phyloP scores from a whole-genome alignment of 2,888 invertebrate species.

The Hydropsyche betteni region DNA sequence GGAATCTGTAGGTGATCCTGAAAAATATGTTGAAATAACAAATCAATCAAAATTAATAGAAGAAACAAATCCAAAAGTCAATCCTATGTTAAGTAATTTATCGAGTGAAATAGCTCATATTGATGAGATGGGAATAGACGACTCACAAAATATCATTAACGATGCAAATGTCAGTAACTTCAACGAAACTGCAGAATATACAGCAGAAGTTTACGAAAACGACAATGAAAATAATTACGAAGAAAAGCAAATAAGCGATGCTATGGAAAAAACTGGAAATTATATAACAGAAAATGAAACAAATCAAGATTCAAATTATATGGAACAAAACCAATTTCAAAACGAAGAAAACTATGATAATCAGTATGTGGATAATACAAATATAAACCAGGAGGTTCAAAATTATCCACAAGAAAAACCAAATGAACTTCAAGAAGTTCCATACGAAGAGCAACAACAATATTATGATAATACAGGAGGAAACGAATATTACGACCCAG shows the following conservation, averaged over 20 bases:
- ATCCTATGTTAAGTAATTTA: not conserved
- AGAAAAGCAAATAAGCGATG: constrained; percentile 36
- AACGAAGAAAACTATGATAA: constrained; percentile 7
- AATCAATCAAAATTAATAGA: too few relatives aligned
- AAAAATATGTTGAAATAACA: too few relatives aligned
- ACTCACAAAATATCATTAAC: not conserved
- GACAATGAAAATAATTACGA: constrained; percentile 24
- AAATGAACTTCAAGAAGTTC: constrained; percentile 33
- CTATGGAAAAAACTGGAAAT: not conserved
- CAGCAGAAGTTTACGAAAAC: constrained; percentile 10
- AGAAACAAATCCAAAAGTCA: too few relatives aligned
- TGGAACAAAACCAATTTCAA: constrained; percentile 27
- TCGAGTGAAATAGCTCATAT: constrained; percentile 17
- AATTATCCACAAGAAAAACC: not conserved
- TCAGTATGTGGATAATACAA: constrained; percentile 11
- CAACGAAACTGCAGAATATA: too few relatives aligned
- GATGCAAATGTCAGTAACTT: not conserved
- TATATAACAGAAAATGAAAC: not conserved
- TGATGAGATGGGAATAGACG: constrained; percentile 18
- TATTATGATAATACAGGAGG: constrained; percentile 13
- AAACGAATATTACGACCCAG: too few relatives aligned
- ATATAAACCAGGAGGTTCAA: constrained; percentile 10
- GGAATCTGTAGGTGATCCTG: too few relatives aligned
- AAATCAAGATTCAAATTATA: constrained; percentile 33
- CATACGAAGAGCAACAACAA: constrained; percentile 42